Evolutionary conservation across 2,888 invertebrate genomes (phyloP).

Genomic region (Apodemia mormo): DNA sequence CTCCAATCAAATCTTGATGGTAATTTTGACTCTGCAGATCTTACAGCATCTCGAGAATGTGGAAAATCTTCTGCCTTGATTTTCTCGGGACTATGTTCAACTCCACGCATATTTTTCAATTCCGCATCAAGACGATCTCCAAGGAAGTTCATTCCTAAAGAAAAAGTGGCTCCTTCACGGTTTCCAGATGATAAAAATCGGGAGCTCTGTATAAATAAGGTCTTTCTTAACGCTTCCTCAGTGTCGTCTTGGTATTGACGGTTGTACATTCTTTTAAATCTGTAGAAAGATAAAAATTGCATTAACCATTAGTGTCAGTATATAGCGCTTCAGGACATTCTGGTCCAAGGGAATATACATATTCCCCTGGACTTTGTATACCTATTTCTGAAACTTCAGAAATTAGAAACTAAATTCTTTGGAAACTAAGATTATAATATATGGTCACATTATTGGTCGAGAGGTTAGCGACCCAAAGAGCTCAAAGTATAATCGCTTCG

Average conservation of each 20-base stretch:
- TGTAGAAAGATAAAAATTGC: constrained; percentile 33
- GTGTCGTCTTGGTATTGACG: constrained; percentile 53
- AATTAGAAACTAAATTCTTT: too few species aligned
- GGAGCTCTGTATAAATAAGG: constrained; percentile 51
- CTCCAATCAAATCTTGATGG: constrained; percentile 67
- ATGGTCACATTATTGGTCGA: too few species aligned
- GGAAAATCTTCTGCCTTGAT: constrained; percentile 51
- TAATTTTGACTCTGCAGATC: constrained; percentile 45
- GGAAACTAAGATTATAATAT: too few species aligned
- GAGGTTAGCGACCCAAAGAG: too few species aligned
- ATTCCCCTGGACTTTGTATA: too few species aligned
- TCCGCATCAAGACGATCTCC: constrained; percentile 58
- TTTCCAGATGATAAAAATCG: constrained; percentile 60
- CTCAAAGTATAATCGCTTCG: too few species aligned
- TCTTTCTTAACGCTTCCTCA: constrained; percentile 65
- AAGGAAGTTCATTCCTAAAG: constrained; percentile 53
- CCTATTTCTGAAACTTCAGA: too few species aligned
- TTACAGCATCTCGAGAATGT: constrained; percentile 45
- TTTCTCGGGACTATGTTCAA: constrained; percentile 35
- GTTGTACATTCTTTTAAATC: constrained; percentile 49
- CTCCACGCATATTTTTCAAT: constrained; percentile 50
- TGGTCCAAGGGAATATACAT: too few species aligned
- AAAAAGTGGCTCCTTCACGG: constrained; percentile 59
- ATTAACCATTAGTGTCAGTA: too few species aligned
- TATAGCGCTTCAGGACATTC: too few species aligned